Base-by-base conservation (phyloP, 2,888 invertebrate species). In the Pocota personata region DNA sequence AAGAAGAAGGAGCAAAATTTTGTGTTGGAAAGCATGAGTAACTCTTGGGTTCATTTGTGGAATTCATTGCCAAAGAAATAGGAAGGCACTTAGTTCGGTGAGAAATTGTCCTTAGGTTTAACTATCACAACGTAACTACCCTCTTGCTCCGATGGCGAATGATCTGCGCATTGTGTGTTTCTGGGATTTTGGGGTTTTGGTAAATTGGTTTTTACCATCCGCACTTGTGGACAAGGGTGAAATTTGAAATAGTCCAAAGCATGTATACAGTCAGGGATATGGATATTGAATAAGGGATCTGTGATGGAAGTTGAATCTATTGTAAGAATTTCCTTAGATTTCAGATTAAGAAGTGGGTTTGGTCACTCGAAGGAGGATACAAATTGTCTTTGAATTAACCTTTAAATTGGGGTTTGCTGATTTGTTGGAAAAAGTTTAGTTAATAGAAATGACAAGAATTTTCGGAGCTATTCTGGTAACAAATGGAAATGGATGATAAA, bases 201-300 rank as follows among this genome's bases (percentile, higher is more conserved):
- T 43, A 80, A 80, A 84, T 84, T 84, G 80, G 79, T 80, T 84
- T 79, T 69, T 48, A 75, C 79, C 79, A 84, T 80, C 64, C 82
- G 35, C 71, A 76, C 48, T 82, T 69, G 67, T 57, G 76, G 76
- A 82, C 79, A 84, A 75, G 83, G 73, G 67, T 73, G 73, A 79
- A 75, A 79, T 75, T 62, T 62, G 55, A 69, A 69, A 40, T 40
- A 46, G 43, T 48, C 48, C 14, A 52, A 60, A 8, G 58, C 40
- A 35, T 75, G 35, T 16, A 48, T 16, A 35, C 19, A 48, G 75
- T 64, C 55, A 67, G 46, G 80, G 80, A 50, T 73, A 73, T 60
- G 52, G 57, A 62, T 72, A 72, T 79, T 79, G 64, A 62, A 37
- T 72, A 79, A 79, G 64, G 72, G 32, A 24, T 75, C 55, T 62